Evolutionary conservation across 2,797 vertebrate genomes (phyloP), one percentile per base, ranked within the genome.

Genomic region (Lutjanus campechanus): DNA sequence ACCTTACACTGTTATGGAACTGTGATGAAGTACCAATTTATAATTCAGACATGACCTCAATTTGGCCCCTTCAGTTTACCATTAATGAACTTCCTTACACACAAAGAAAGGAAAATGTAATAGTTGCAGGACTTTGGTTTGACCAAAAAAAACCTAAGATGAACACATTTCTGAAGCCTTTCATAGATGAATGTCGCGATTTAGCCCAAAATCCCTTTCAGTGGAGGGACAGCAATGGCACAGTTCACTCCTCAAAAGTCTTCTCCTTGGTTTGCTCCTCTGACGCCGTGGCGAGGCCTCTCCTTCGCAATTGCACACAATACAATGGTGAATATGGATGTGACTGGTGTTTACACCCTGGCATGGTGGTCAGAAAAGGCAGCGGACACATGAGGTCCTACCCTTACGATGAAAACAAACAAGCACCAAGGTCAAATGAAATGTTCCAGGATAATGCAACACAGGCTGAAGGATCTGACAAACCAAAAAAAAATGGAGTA

Each of bases 321-420:
- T 85, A 74, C 73, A 85, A 82, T 69, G 85, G 85, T 17, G 41
- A 80, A 71, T 75, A 56, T 64, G 82, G 79, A 2, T 87, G 79
- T 64, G 82, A 79, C 66, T 85, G 82, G 79, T 79, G 82, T 51
- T 77, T 87, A 47, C 85, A 84, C 29, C 75, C 75, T 51, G 82
- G 79, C 51, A 19, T 7, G 10, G 1, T 54, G 20, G 19, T 79
- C 7, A 2, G 2, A 49, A 84, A 87, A 4, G 55, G 69, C 16
- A 2, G 0, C 1, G 73, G 82, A 1, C 51, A 0, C 36, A 11
- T 50, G 10, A 87, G 82, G 61, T 12, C 71, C 1, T 84, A 79
- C 10, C n/a, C 0, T n/a, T 74, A 76, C 47, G 66, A 88, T 62
- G 59, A 84, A 66, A 3, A 5, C 9, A 61, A 73, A 61, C 81